phyloP scores from a whole-genome alignment of 1,140 invertebrate species.

The Drosophila lowei region DNA sequence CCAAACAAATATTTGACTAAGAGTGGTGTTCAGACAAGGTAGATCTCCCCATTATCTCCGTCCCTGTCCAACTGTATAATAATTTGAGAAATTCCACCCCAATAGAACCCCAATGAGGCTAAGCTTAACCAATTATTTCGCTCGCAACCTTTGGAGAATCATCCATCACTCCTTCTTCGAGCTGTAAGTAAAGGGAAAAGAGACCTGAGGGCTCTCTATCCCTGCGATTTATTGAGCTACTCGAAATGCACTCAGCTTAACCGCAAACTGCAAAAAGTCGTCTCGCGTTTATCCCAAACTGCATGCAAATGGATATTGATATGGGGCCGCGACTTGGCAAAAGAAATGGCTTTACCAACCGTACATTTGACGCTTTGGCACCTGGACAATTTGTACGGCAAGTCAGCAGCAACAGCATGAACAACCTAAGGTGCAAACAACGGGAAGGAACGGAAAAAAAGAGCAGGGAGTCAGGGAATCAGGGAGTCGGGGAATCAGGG shows the following conservation, averaged over 20 bases:
- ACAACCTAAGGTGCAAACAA: slow-evolving; percentile 22
- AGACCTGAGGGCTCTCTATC: slow-evolving; percentile 15
- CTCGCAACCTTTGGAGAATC: slow-evolving; percentile 16
- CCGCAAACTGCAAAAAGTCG: slow-evolving; percentile 30
- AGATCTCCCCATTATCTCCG: no score
- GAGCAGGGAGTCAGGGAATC: slow-evolving; percentile 12
- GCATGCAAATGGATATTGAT: slow-evolving; percentile 73
- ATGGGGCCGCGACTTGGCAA: slow-evolving; percentile 38
- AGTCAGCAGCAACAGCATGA: slow-evolving; percentile 52
- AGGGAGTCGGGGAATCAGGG: no score
- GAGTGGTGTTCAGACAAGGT: no score
- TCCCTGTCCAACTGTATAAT: no score
- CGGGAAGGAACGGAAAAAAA: neutral
- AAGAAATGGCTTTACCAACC: slow-evolving; percentile 38
- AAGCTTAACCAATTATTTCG: slow-evolving; percentile 23
- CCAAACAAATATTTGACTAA: no score
- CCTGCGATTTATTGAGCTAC: slow-evolving; percentile 46
- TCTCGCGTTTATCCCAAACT: slow-evolving; percentile 32
- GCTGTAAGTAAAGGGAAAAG: slow-evolving; percentile 28
- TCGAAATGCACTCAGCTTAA: slow-evolving; percentile 47
- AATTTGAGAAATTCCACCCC: no score
- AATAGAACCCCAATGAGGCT: no score
- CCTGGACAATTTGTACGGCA: slow-evolving; percentile 69
- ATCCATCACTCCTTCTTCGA: slow-evolving; percentile 30
- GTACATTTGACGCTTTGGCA: slow-evolving; percentile 66